Conservation (phyloP, 2,888 invertebrate genomes). For the Stomorhina lunata region DNA sequence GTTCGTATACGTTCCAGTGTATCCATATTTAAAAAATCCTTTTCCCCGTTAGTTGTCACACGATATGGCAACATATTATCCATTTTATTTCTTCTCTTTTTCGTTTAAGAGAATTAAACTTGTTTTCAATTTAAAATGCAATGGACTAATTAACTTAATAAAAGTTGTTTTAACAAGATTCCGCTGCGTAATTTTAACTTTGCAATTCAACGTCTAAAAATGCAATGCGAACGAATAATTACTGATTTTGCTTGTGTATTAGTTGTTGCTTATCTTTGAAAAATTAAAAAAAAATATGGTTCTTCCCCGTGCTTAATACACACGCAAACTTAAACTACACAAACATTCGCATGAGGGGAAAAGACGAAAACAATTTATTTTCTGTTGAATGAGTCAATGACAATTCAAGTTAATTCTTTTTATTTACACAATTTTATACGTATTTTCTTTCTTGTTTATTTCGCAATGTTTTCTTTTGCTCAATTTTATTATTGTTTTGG, state of each 20-base stretch:
- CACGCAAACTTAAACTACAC: background rate
- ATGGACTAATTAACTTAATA: background rate
- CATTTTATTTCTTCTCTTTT: conserved; percentile 19
- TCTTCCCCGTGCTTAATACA: conserved; percentile 51
- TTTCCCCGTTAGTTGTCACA: conserved; percentile 36
- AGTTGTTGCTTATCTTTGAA: background rate
- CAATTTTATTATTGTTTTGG: background rate
- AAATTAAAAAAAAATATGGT: conserved; percentile 36
- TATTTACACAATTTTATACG: background rate
- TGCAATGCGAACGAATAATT: conserved; percentile 33
- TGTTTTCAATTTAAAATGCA: background rate
- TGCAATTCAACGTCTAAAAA: conserved; percentile 24
- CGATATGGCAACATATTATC: conserved; percentile 59
- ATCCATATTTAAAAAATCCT: conserved; percentile 74
- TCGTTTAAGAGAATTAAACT: conserved; percentile 1
- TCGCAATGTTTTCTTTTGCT: background rate
- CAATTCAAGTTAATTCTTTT: background rate
- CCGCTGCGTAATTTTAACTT: conserved; percentile 56
- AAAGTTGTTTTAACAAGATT: background rate
- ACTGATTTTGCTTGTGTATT: background rate
- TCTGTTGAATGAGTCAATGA: conserved; percentile 40
- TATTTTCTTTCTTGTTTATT: background rate
- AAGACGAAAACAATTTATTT: background rate
- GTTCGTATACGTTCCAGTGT: conserved; percentile 72
- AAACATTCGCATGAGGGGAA: background rate